phyloP scores from a whole-genome alignment of 1,140 invertebrate species.

The Lutraria rhynchaena region DNA sequence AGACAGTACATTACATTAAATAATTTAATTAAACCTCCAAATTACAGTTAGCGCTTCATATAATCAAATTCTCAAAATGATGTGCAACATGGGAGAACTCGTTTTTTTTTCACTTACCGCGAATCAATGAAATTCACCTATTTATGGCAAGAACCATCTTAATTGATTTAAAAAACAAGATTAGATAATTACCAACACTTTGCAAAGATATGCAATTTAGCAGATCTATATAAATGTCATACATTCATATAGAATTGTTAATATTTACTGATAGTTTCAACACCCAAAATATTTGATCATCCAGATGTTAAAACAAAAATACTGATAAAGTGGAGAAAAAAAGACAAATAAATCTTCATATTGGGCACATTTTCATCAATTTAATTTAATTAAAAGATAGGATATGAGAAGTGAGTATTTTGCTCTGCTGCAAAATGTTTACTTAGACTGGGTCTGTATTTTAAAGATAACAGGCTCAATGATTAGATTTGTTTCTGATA shows the following conservation, averaged over 20 bases:
- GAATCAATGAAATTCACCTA: too few relatives aligned
- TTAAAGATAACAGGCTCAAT: conserved; percentile 33
- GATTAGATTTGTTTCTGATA: conserved; percentile 27
- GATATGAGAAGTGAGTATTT: conserved; percentile 12
- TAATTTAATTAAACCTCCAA: too few relatives aligned
- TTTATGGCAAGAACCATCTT: too few relatives aligned
- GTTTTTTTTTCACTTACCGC: too few relatives aligned
- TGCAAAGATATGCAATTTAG: too few relatives aligned
- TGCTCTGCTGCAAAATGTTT: conserved; percentile 18
- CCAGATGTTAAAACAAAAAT: conserved; percentile 20
- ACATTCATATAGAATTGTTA: neutral
- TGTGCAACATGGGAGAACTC: too few relatives aligned
- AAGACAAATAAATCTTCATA: conserved; percentile 41
- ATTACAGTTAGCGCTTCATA: too few relatives aligned
- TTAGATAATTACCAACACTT: too few relatives aligned
- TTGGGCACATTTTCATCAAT: conserved; percentile 22
- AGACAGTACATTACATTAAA: too few relatives aligned
- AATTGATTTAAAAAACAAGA: too few relatives aligned
- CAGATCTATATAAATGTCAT: too few relatives aligned
- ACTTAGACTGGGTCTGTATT: conserved; percentile 38
- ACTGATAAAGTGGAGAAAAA: conserved; percentile 18
- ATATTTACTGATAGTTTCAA: neutral
- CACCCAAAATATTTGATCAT: conserved; percentile 3
- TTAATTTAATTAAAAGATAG: conserved; percentile 39
- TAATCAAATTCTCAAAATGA: too few relatives aligned